Evolutionary conservation across 2,797 vertebrate species (phyloP), one percentile per base, ranked within the genome.

Genomic region (Sebastes aleutianus): DNA sequence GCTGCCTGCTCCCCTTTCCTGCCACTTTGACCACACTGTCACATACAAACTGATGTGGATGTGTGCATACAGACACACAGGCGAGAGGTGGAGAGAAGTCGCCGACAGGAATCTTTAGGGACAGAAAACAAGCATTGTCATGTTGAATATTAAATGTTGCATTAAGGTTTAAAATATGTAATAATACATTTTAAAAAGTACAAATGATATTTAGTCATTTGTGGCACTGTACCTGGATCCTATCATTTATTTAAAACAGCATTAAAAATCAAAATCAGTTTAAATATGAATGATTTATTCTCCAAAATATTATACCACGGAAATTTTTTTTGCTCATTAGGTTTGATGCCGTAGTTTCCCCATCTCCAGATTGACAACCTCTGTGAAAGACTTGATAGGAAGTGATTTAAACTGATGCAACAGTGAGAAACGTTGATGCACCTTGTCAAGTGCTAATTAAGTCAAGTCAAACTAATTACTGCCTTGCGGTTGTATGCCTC

Each of bases 1-100:
- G 89, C 78, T 78, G 83, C 74, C 70, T 69, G 22, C 86, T 82
- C 73, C 61, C 20, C 84, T 82, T 75, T 84, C 85, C 82, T 85
- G 89, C 87, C 71, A 86, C 88, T 87, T 58, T 91, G 85, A 91
- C 89, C 89, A 63, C 74, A 26, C 58, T 27, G 80, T 81, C 84
- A 70, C 88, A 65, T 59, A 68, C 27, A 81, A 32, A 75, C 66
- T 54, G 74, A 80, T 62, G 78, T 11, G 54, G 61, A 78, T 22
- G 75, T 67, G 16, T 20, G 14, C 2, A 11, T 1, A 27, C 59
- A 74, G 57, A 56, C n/a, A 61, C 47, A 29, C 47, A 29, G 56
- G 1, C 78, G 22, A 14, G 22, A 20, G 11, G 3, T 47, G 43
- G 10, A 24, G 50, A 47, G 26, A 27, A 39, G n/a, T 0, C 2